A percentile compares a stretch with the other conserved stretches of the same genome.
Evolutionary conservation across 2,888 invertebrate genomes (phyloP).

Genomic region (Hoplodrina blanda): DNA sequence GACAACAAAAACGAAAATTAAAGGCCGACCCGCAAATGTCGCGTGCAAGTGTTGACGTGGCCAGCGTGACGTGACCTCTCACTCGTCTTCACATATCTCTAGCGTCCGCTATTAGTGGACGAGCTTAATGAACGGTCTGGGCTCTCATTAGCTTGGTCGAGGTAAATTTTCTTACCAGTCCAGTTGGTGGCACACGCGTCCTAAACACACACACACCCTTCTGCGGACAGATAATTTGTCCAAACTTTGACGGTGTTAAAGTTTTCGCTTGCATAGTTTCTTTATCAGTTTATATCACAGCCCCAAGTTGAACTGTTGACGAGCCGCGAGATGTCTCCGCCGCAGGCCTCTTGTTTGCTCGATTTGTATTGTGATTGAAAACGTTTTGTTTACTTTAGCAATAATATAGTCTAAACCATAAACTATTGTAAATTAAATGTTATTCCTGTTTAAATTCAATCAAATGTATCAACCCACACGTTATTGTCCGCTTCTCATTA

Average conservation of each 20-base stretch:
- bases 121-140: constrained; percentile 66
- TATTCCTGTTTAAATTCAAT: background rate
- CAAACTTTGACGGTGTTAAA: constrained; percentile 72
- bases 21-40: constrained; percentile 70
- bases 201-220: constrained; percentile 81
- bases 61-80: constrained; percentile 66
- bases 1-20: constrained; percentile 73
- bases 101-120: constrained; percentile 21
- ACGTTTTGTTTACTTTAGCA: constrained; percentile 27
- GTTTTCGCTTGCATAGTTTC: constrained; percentile 74
- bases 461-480: constrained; percentile 13
- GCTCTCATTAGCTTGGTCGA: constrained; percentile 62
- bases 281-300: constrained; percentile 74
- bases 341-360: constrained; percentile 56
- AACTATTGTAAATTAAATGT: background rate
- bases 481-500: background rate
- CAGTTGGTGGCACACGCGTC: constrained; percentile 72
- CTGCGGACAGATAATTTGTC: constrained; percentile 77
- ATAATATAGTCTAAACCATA: background rate
- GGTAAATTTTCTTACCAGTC: constrained; percentile 74
- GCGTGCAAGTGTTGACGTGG: constrained; percentile 69
- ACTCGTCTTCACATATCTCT: constrained; percentile 47
- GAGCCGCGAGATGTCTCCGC: constrained; percentile 44
- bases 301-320: constrained; percentile 64
- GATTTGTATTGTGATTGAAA: constrained; percentile 36